Conservation (phyloP, 2,888 invertebrate genomes). For the Antheraea assamensis region DNA sequence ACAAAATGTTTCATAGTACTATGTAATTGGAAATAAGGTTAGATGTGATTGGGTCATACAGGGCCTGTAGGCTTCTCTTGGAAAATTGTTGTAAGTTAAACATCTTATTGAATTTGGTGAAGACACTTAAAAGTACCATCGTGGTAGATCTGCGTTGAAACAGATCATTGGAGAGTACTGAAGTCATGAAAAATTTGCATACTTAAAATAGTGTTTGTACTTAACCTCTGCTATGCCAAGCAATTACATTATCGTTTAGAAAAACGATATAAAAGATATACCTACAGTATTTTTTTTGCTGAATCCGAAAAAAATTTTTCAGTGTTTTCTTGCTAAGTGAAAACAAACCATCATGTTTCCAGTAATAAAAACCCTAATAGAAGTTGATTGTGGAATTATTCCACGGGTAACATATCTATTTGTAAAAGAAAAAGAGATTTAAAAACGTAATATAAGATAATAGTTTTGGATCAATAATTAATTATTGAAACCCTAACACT, state of each 20-base stretch:
- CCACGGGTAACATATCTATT: background rate
- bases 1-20: conserved; percentile 78
- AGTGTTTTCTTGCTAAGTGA: background rate
- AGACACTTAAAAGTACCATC: conserved; percentile 1
- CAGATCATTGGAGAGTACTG: conserved; percentile 42
- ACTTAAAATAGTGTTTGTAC: background rate
- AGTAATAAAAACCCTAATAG: background rate
- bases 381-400: background rate
- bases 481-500: background rate
- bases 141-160: background rate
- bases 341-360: background rate
- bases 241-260: background rate
- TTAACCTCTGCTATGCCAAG: background rate
- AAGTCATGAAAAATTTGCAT: conserved; percentile 29
- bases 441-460: background rate
- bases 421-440: background rate
- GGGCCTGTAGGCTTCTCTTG: conserved; percentile 65
- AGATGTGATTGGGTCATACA: conserved; percentile 58
- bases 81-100: conserved; percentile 70
- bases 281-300: background rate
- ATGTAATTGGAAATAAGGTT: conserved; percentile 70
- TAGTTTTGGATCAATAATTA: background rate
- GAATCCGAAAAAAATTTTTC: background rate
- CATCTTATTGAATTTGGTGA: conserved; percentile 57
- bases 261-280: background rate